These are phyloP conservation scores for Coracias cyanogaster DNA, from an alignment of 2,797 vertebrate genomes.

Conservation along the genomic window DNA sequence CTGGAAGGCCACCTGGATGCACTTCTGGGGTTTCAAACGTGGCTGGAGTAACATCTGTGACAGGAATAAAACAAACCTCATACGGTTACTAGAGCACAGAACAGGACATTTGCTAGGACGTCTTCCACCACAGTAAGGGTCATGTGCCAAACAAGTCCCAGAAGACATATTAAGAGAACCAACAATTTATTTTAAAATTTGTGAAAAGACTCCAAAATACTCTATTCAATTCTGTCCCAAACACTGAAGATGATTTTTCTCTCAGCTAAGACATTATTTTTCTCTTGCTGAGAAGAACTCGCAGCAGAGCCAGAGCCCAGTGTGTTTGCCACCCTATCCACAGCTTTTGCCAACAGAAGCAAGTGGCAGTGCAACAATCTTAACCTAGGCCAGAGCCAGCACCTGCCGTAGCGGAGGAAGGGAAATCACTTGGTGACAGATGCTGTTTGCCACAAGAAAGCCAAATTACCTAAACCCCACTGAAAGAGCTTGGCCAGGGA, in stretches of 20 bases:
- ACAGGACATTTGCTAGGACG: neutral
- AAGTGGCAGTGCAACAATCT: neutral
- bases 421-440: rapidly evolving
- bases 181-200: neutral
- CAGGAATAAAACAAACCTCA: neutral
- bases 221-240: neutral
- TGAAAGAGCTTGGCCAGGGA: neutral
- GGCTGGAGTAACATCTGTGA: slow-evolving; percentile 91
- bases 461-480: neutral
- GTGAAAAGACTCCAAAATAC: neutral
- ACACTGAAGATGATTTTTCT: neutral
- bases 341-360: neutral
- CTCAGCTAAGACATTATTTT: neutral
- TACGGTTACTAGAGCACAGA: neutral
- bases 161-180: neutral
- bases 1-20: slow-evolving; percentile 77
- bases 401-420: neutral
- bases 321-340: neutral
- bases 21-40: slow-evolving; percentile 95
- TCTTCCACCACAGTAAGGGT: neutral
- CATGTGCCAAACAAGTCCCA: neutral
- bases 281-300: neutral
- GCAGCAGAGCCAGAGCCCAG: neutral
- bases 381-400: neutral
- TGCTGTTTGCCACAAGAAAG: neutral